Conservation (phyloP, 1,140 invertebrate species). For the Scaptomyza montana region DNA sequence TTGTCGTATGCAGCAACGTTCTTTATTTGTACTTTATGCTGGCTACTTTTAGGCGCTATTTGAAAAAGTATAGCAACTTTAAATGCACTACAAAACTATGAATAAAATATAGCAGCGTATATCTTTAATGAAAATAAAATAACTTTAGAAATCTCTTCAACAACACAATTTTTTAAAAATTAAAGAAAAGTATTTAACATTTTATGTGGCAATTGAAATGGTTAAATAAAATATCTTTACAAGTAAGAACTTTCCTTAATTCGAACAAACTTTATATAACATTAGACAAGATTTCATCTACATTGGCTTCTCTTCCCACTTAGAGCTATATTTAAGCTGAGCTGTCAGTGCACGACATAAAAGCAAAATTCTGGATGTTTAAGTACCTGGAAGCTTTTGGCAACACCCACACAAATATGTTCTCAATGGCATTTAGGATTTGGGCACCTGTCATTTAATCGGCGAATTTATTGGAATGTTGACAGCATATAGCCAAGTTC, state of each 20-base stretch:
- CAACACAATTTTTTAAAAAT: too few relatives aligned
- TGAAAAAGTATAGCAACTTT: background rate
- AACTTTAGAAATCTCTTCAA: too few relatives aligned
- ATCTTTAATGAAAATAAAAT: too few relatives aligned
- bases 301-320: background rate
- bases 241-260: too few relatives aligned
- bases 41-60: slow-evolving; percentile 4
- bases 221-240: too few relatives aligned
- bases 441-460: slow-evolving; percentile 68
- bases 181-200: too few relatives aligned
- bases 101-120: background rate
- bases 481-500: slow-evolving; percentile 19
- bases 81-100: background rate
- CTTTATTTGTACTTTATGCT: background rate
- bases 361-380: slow-evolving; percentile 22
- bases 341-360: slow-evolving; percentile 29
- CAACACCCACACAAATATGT: background rate
- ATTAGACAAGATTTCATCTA: background rate
- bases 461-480: slow-evolving; percentile 28
- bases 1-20: slow-evolving; percentile 20
- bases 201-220: too few relatives aligned
- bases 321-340: slow-evolving; percentile 18
- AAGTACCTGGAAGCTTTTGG: slow-evolving; percentile 35
- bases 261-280: background rate
- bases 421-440: slow-evolving; percentile 45